A percentile compares a stretch with the other conserved stretches of the same genome.
Evolutionary conservation across 37 sponge, comb jelly and placozoan genomes (phyloP).

Genomic region (Corticium candelabrum): DNA sequence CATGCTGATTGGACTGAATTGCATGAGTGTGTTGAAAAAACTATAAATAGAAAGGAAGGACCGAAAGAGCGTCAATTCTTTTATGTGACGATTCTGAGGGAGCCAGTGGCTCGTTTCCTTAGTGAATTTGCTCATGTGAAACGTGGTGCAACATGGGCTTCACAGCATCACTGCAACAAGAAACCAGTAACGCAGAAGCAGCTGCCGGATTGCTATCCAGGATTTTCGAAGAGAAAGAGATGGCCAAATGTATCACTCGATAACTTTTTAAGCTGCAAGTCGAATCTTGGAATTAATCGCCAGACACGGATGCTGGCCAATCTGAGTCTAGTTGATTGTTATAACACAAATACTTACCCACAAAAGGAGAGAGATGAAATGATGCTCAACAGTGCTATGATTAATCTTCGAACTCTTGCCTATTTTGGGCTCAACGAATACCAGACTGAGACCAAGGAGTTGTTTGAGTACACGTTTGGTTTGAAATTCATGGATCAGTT

Average conservation of each 20-base stretch:
- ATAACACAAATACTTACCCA: neutral
- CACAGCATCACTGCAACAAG: constrained; percentile 24
- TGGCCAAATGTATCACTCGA: constrained; percentile 54
- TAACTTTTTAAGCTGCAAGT: constrained; percentile 50
- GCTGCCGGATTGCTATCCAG: constrained; percentile 61
- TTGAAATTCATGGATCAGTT: neutral
- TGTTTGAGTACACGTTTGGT: neutral
- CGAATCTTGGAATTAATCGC: constrained; percentile 74
- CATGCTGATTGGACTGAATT: constrained; percentile 61
- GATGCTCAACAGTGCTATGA: neutral
- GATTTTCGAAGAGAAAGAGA: constrained; percentile 21
- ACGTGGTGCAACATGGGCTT: constrained; percentile 61
- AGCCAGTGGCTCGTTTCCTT: constrained; percentile 68
- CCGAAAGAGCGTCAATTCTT: constrained; percentile 8
- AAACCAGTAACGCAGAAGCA: constrained; percentile 6
- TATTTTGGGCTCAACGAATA: neutral
- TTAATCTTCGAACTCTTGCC: neutral
- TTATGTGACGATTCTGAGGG: constrained; percentile 47
- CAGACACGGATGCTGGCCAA: constrained; percentile 69
- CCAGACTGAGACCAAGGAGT: neutral
- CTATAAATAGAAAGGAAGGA: neutral
- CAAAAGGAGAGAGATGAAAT: neutral
- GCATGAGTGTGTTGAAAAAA: constrained; percentile 35
- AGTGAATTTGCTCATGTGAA: constrained; percentile 76
- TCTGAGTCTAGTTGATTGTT: constrained; percentile 48